phyloP scores from a whole-genome alignment of 2,797 vertebrate genomes.

The Odontamblyopus lacepedii region DNA sequence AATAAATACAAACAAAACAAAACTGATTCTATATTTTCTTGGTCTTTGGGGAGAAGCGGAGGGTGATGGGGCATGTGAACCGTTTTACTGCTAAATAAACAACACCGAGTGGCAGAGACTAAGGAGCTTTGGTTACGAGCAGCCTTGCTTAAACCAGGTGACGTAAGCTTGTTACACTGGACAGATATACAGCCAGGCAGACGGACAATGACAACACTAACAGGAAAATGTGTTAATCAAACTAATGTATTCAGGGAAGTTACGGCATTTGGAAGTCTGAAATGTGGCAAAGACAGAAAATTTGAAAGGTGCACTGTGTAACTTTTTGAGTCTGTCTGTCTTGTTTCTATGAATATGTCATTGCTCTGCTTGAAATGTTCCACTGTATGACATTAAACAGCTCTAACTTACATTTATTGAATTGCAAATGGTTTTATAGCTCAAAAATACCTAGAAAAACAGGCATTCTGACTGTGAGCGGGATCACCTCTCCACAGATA shows the following conservation, averaged over 20 bases:
- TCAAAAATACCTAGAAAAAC: too few species aligned
- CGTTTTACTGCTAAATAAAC: slow-evolving; percentile 51
- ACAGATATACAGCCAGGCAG: slow-evolving; percentile 11
- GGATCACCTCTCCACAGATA: too few species aligned
- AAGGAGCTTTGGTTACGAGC: slow-evolving; percentile 66
- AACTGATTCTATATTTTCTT: slow-evolving; percentile 22
- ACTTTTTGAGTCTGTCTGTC: too few species aligned
- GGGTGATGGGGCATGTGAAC: slow-evolving; percentile 22
- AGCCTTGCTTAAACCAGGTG: slow-evolving; percentile 42
- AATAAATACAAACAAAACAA: background rate
- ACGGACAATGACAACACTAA: slow-evolving; percentile 18
- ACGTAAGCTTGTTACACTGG: slow-evolving; percentile 56
- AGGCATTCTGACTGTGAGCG: too few species aligned
- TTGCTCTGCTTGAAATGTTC: too few species aligned
- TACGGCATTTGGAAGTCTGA: background rate
- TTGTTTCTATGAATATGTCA: too few species aligned
- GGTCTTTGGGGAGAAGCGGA: slow-evolving; percentile 4
- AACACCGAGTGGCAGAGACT: slow-evolving; percentile 38
- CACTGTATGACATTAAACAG: too few species aligned
- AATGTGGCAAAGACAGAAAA: too few species aligned
- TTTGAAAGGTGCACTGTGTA: too few species aligned
- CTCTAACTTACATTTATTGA: too few species aligned
- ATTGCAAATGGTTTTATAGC: too few species aligned
- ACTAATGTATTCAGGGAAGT: background rate
- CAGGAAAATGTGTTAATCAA: background rate